Evolutionary conservation across 1,140 invertebrate species (phyloP).

Genomic region (Ceratina australensis): DNA sequence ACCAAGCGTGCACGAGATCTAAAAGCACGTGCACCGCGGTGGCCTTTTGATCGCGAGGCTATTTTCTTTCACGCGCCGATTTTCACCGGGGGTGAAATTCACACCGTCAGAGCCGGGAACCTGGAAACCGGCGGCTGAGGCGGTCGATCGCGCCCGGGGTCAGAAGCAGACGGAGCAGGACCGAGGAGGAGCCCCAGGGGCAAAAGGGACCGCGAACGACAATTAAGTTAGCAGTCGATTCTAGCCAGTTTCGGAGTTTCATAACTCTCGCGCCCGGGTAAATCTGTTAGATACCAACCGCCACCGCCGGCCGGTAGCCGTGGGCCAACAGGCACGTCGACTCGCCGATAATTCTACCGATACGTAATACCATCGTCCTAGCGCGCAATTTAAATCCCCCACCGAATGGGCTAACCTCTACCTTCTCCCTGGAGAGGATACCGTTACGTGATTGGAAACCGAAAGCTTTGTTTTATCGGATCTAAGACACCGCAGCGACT

Average conservation of each 20-base stretch:
- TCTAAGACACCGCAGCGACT: no score
- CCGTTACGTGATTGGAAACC: slow-evolving; percentile 32
- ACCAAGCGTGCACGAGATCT: neutral
- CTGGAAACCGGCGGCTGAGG: slow-evolving; percentile 22
- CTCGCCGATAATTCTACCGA: slow-evolving; percentile 37
- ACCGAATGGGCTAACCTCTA: neutral
- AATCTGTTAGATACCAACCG: slow-evolving; percentile 34
- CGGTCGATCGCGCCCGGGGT: no score
- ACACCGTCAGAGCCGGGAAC: neutral
- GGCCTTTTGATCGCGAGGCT: slow-evolving; percentile 33
- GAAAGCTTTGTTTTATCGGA: neutral
- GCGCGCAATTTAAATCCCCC: slow-evolving; percentile 22
- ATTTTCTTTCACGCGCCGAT: slow-evolving; percentile 1
- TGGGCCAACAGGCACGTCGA: neutral
- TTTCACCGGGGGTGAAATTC: slow-evolving; percentile 17
- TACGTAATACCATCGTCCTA: slow-evolving; percentile 20
- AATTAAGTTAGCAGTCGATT: slow-evolving; percentile 54
- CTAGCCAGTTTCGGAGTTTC: slow-evolving; percentile 30
- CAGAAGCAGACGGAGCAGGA: no score
- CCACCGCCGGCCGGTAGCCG: no score
- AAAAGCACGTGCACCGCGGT: neutral
- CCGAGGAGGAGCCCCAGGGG: no score
- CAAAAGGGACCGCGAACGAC: neutral
- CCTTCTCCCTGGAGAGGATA: neutral
- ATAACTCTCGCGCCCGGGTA: slow-evolving; percentile 34